Evolutionary conservation across 2,888 invertebrate species (phyloP).

Genomic region (Aleiodes leptofemur): DNA sequence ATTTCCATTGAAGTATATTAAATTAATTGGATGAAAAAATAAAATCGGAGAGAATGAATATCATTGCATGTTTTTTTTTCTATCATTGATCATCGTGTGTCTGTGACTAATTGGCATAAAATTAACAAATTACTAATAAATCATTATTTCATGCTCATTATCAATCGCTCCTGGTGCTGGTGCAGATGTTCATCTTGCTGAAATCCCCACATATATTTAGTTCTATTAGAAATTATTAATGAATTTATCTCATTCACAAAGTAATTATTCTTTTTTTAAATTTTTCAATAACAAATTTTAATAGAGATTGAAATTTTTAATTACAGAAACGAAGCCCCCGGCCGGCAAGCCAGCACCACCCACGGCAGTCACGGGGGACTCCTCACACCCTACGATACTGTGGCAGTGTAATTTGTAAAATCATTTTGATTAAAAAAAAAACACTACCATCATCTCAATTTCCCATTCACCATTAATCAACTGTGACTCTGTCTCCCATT

Average conservation of each 20-base stretch:
- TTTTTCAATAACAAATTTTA: neutral
- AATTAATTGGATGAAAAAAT: constrained; percentile 41
- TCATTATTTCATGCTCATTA: constrained; percentile 44
- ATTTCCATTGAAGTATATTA: constrained; percentile 45
- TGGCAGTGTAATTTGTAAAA: constrained; percentile 97
- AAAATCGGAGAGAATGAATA: constrained; percentile 51
- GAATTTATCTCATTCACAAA: constrained; percentile 34
- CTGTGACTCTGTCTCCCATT: constrained; percentile 23
- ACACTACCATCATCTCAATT: constrained; percentile 44
- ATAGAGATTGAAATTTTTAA: constrained; percentile 51
- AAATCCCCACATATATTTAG: constrained; percentile 28
- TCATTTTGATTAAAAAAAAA: constrained; percentile 46
- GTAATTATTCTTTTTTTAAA: neutral
- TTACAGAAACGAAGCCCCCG: constrained; percentile 93
- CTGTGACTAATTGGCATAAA: constrained; percentile 43
- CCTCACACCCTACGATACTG: constrained; percentile 98
- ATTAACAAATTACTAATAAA: constrained; percentile 26
- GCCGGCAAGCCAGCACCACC: constrained; percentile 79
- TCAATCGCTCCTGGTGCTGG: constrained; percentile 56
- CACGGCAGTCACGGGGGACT: constrained; percentile 81
- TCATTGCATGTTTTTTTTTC: constrained; percentile 51
- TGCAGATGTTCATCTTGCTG: constrained; percentile 54
- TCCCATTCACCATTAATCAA: constrained; percentile 25
- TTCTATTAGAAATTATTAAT: constrained; percentile 40
- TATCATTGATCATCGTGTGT: constrained; percentile 47